Evolutionary conservation across 2,888 invertebrate genomes (phyloP).

Genomic region (Drosophila koepferae): DNA sequence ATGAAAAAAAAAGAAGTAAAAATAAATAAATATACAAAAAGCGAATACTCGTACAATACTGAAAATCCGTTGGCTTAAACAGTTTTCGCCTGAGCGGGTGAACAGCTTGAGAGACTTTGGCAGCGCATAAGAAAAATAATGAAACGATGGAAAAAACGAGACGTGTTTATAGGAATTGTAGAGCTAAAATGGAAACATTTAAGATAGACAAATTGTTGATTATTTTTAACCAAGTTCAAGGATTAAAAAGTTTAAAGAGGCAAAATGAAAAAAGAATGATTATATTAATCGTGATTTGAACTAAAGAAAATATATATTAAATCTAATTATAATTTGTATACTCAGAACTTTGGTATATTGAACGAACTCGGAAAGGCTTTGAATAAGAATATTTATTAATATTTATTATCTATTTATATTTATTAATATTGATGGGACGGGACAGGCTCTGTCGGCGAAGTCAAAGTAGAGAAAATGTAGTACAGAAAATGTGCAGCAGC

Average conservation of each 20-base stretch:
- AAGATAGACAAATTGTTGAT: background rate
- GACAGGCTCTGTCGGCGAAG: no score
- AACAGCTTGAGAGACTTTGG: constrained; percentile 34
- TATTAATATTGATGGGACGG: no score
- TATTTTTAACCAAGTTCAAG: no score
- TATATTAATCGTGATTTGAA: background rate
- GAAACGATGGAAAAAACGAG: background rate
- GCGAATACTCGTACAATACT: constrained; percentile 15
- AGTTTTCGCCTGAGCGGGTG: constrained; percentile 38
- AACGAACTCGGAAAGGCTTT: no score
- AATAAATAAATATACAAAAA: constrained; percentile 8
- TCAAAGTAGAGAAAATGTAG: no score
- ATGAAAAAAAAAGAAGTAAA: background rate
- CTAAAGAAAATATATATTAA: background rate
- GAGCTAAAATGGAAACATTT: background rate
- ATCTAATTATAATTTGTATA: background rate
- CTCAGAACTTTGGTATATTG: no score
- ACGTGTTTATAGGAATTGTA: constrained; percentile 1
- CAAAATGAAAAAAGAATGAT: background rate
- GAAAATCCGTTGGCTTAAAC: constrained; percentile 48
- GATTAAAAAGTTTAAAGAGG: no score
- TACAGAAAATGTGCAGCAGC: no score
- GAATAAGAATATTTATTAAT: no score
- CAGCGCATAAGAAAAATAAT: constrained; percentile 1
- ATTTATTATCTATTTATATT: no score